Conservation (phyloP, 1,140 invertebrate genomes). For the Bombus cullumanus region DNA sequence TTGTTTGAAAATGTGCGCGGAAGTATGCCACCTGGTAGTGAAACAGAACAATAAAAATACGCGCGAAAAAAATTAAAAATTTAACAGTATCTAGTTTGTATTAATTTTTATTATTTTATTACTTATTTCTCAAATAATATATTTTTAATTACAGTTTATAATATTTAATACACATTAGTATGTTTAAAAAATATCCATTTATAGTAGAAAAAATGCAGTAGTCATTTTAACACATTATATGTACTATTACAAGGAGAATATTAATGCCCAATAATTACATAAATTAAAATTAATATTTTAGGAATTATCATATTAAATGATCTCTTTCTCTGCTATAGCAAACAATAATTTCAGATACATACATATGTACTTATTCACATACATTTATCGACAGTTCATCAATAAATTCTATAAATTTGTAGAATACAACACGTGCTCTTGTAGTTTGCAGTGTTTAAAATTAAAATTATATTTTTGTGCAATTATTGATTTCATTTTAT, state of each 20-base stretch:
- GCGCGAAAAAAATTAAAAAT: not conserved
- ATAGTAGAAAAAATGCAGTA: too few relatives aligned
- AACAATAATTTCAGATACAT: not conserved
- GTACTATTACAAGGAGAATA: not conserved
- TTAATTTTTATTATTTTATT: not conserved
- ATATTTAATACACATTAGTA: too few relatives aligned
- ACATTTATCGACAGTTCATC: not conserved
- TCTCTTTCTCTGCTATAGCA: not conserved
- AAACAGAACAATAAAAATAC: not conserved
- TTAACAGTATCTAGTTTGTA: not conserved
- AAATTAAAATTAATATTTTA: not conserved
- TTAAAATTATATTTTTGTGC: not conserved
- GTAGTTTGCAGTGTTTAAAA: not conserved
- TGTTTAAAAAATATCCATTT: too few relatives aligned
- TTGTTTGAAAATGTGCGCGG: not conserved
- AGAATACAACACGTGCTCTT: not conserved
- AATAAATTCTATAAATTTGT: not conserved
- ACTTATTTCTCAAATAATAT: not conserved
- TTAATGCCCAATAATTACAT: not conserved
- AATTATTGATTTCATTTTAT: not conserved
- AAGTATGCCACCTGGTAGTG: not conserved
- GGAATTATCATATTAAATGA: not conserved
- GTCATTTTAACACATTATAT: too few relatives aligned
- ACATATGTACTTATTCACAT: too few relatives aligned
- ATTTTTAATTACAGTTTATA: not conserved